Conservation (phyloP, 1,140 invertebrate species). For the Lineus longissimus region DNA sequence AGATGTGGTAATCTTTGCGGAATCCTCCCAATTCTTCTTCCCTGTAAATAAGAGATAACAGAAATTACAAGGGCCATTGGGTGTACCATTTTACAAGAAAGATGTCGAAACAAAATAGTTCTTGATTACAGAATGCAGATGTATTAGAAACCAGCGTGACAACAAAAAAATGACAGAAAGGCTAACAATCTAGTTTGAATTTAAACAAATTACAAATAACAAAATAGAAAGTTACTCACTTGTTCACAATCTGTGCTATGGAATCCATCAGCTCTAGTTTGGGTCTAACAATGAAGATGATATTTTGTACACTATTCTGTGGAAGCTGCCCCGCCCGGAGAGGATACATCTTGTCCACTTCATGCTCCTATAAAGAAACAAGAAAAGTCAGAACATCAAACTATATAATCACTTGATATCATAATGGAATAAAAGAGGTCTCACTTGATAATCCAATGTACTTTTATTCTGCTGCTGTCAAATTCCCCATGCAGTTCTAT, state of each 20-base stretch:
- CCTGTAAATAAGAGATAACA: conserved; percentile 36
- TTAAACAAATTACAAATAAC: no score
- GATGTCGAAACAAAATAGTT: no score
- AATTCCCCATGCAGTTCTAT: no score
- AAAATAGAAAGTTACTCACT: conserved; percentile 57
- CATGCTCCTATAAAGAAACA: conserved; percentile 60
- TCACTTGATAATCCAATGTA: no score
- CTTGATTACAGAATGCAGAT: no score
- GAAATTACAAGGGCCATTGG: no score
- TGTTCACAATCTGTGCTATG: conserved; percentile 77
- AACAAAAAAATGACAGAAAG: no score
- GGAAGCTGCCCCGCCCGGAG: conserved; percentile 67
- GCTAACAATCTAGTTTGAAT: no score
- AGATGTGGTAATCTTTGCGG: conserved; percentile 62
- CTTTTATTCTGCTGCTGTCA: no score
- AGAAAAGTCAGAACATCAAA: background rate
- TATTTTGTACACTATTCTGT: conserved; percentile 68
- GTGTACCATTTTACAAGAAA: no score
- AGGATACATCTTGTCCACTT: conserved; percentile 75
- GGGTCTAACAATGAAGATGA: conserved; percentile 85
- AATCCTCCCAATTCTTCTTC: conserved; percentile 49
- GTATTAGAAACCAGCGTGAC: no score
- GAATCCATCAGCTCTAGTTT: conserved; percentile 78
- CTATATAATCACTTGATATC: background rate
- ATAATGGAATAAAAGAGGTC: no score